Percentiles rank a stretch among this genome's conserved stretches.
Conservation (phyloP, 2,113 vertebrate genomes). For the Notiomystis cincta region DNA sequence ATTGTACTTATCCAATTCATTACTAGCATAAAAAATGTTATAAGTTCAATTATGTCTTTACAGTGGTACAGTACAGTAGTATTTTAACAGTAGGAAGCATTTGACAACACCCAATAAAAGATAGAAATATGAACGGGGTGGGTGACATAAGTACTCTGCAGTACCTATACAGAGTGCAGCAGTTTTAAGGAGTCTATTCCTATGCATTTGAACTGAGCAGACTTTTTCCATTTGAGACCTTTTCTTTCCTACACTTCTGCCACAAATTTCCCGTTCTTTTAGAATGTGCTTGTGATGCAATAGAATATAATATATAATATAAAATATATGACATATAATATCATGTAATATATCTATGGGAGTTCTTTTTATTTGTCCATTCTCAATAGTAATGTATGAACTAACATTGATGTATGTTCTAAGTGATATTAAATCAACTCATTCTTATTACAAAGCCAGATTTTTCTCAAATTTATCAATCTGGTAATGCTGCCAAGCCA, state of each 20-base stretch:
- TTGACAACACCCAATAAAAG: not conserved
- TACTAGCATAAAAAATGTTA: not conserved
- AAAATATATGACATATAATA: not conserved
- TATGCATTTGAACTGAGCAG: not conserved
- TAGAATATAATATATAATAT: not conserved
- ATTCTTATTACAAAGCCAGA: not conserved
- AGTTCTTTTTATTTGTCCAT: not conserved
- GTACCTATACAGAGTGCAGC: accelerated
- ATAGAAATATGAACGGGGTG: not conserved
- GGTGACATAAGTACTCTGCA: not conserved
- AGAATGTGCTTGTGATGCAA: not conserved
- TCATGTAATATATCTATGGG: not conserved
- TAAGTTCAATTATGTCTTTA: not conserved
- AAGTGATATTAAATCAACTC: not conserved
- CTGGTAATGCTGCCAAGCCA: not conserved
- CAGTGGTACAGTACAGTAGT: not conserved
- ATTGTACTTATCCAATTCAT: not conserved
- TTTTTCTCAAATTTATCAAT: slow-evolving; percentile 35
- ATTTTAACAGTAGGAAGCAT: not conserved
- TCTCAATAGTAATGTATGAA: not conserved
- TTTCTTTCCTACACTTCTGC: not conserved
- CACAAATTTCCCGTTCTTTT: not conserved
- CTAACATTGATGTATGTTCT: not conserved
- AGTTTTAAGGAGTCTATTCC: not conserved
- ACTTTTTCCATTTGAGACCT: not conserved